Evolutionary conservation across 1,140 invertebrate genomes (phyloP).

Genomic region (Yoshiicerus persimilis): DNA sequence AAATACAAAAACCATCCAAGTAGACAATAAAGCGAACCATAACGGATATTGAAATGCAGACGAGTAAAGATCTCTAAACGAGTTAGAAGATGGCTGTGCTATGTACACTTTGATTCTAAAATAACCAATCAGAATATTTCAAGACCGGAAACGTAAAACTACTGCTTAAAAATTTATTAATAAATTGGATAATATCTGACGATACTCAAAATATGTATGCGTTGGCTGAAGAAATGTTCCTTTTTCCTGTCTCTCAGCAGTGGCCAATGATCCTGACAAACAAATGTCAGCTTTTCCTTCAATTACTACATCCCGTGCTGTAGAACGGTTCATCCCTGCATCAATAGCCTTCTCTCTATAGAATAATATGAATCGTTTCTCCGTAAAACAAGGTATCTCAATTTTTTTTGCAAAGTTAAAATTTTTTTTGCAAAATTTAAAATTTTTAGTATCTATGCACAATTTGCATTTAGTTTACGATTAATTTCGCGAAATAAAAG

Average conservation of each 20-base stretch:
- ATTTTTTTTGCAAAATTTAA: too few relatives aligned
- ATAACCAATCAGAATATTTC: too few relatives aligned
- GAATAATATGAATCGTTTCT: neutral
- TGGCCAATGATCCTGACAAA: neutral
- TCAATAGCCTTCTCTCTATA: neutral
- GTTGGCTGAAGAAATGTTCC: neutral
- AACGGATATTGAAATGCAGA: neutral
- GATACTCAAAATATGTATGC: neutral
- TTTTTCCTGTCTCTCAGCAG: neutral
- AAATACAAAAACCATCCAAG: neutral
- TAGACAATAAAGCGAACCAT: neutral
- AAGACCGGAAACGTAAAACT: too few relatives aligned
- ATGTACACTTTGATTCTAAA: neutral
- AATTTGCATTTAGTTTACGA: too few relatives aligned
- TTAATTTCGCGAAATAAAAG: too few relatives aligned
- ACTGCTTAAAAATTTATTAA: neutral
- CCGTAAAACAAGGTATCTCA: too few relatives aligned
- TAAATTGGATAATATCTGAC: neutral
- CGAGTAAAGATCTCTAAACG: neutral
- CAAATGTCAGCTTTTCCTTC: neutral
- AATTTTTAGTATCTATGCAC: too few relatives aligned
- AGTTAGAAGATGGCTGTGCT: neutral
- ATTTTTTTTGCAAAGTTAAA: too few relatives aligned
- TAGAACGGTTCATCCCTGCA: neutral
- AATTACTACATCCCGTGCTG: neutral